phyloP scores from a whole-genome alignment of 92 coral and sea anemone genomes.

The Diadumene lineata region DNA sequence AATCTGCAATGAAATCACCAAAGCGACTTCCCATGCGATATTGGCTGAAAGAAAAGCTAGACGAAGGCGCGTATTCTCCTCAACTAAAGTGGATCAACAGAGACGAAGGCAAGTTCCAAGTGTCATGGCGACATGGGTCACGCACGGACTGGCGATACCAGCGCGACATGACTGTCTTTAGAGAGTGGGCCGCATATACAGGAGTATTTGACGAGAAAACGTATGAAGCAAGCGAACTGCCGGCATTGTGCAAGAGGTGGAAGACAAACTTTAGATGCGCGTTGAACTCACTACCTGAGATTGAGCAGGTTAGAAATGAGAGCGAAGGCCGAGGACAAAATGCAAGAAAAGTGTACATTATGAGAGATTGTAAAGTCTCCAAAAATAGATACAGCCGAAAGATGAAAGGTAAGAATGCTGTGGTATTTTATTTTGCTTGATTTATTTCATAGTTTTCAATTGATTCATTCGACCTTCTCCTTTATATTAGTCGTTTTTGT shows the following conservation, averaged over 20 bases:
- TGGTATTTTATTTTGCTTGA: neutral
- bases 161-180: slow-evolving; percentile 42
- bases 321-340: slow-evolving; percentile 45
- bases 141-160: slow-evolving; percentile 35
- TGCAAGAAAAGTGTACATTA: slow-evolving; percentile 50
- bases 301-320: slow-evolving; percentile 39
- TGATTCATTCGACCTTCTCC: neutral
- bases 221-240: slow-evolving; percentile 19
- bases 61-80: slow-evolving; percentile 33
- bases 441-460: neutral
- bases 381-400: neutral
- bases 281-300: slow-evolving; percentile 58
- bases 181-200: slow-evolving; percentile 67
- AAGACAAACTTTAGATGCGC: slow-evolving; percentile 80
- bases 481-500: neutral
- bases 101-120: slow-evolving; percentile 51
- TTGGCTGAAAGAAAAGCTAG: slow-evolving; percentile 63
- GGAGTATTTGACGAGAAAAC: slow-evolving; percentile 45
- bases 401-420: neutral
- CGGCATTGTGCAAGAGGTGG: slow-evolving; percentile 41
- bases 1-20: slow-evolving; percentile 12
- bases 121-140: slow-evolving; percentile 76
- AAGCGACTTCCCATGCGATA: slow-evolving; percentile 59
- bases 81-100: slow-evolving; percentile 68
- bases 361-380: slow-evolving; percentile 4